Base-by-base conservation (phyloP, 1,140 invertebrate genomes). In the Conopomorpha cramerella region DNA sequence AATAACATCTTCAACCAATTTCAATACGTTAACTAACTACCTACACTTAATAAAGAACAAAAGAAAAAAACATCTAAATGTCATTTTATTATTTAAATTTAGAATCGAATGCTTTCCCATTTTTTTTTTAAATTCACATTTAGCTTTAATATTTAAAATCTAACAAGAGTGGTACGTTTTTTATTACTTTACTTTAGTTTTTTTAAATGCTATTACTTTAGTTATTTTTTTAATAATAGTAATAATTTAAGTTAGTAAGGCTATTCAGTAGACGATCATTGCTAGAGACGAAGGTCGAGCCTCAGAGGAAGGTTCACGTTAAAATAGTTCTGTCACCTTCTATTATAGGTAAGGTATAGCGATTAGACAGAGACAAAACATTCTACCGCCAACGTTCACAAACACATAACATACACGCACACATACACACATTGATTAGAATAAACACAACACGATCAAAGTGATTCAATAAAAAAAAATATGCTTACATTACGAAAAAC, bases 61-160 rank as follows among this genome's bases (percentile, higher is more conserved):
- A 45, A 44, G 53, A 38, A 37, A 40, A 54, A 55, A 61, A 56
- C 51, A 61, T 36, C 54, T 65, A 65, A 53, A 64, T 67, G 57
- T 66, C 63, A 72, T 72, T 72, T 73, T 68, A 70, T 61, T 70
- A 66, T 66, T 61, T 58, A n/a, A 66, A 66, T 74, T 74, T 74
- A 74, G 66, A 74, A 74, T 74, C 59, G 54, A 68, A 60, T 70
- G 70, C 70, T 74, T 73, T 52, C n/a, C n/a, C n/a, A n/a, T n/a
- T 39, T 42, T 55, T 51, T 36, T 48, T 65, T 65, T 58, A 52
- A 66, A 60, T 74, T 66, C 63, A 72, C 55, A 66, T 55, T 49
- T n/a, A n/a, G n/a, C n/a, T n/a, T n/a, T 26, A 53, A 67, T 10
- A 32, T 65, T 42, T 65, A 65, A n/a, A n/a, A 53, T 54, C 61